Conservation (phyloP, 2,797 vertebrate species). For the Fundulus diaphanus region DNA sequence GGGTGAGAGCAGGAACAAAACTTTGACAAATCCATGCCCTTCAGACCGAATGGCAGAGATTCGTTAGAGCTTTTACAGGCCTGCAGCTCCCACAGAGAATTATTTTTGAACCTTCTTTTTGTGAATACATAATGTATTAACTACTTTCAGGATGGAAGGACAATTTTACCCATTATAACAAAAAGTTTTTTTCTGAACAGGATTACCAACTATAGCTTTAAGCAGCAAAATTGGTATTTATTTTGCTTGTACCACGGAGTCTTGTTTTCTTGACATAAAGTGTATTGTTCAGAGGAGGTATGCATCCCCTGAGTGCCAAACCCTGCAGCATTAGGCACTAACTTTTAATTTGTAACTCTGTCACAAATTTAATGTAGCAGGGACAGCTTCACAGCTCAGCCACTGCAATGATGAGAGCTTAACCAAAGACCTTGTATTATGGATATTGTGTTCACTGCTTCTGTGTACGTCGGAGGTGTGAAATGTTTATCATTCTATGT, state of each 20-base stretch:
- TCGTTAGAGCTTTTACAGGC: too few species aligned
- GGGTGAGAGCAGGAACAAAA: too few species aligned
- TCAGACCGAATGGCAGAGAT: too few species aligned
- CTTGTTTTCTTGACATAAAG: slow-evolving; percentile 18
- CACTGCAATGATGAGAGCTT: slow-evolving; percentile 38
- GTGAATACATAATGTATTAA: too few species aligned
- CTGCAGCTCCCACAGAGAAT: too few species aligned
- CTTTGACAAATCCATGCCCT: too few species aligned
- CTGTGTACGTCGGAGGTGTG: slow-evolving; percentile 29
- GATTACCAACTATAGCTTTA: too few species aligned
- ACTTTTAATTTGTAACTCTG: slow-evolving; percentile 57
- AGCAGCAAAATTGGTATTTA: not conserved
- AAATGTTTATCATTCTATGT: slow-evolving; percentile 26
- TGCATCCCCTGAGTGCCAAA: slow-evolving; percentile 50
- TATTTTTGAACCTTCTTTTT: too few species aligned
- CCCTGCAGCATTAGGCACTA: slow-evolving; percentile 46
- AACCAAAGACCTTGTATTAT: slow-evolving; percentile 42
- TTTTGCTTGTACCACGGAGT: not conserved
- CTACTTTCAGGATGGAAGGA: too few species aligned
- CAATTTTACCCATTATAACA: too few species aligned
- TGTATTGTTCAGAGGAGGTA: slow-evolving; percentile 11
- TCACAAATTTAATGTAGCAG: slow-evolving; percentile 10
- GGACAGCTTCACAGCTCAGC: slow-evolving; percentile 44
- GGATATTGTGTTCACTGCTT: slow-evolving; percentile 31
- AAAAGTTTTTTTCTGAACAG: too few species aligned